Conservation (phyloP, 2,797 vertebrate species). For the Tragelaphus eurycerus region DNA sequence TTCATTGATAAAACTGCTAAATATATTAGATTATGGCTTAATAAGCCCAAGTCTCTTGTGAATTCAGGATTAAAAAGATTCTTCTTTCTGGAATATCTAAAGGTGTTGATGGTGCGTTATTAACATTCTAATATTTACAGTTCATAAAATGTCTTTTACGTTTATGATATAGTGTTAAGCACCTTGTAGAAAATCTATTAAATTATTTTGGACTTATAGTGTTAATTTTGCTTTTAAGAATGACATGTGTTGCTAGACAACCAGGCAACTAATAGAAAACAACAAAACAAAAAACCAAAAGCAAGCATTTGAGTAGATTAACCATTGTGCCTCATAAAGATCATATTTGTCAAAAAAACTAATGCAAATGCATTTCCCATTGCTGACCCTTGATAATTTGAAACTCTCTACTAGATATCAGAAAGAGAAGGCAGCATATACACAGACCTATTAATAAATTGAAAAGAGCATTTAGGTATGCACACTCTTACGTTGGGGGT, state of each 20-base stretch:
- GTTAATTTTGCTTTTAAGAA: not conserved
- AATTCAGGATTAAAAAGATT: not conserved
- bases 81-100: not conserved
- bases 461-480: not conserved
- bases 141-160: not conserved
- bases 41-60: not conserved
- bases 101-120: not conserved
- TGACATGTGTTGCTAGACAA: not conserved
- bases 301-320: not conserved
- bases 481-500: not conserved
- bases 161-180: not conserved
- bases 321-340: not conserved
- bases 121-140: not conserved
- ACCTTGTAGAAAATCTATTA: not conserved
- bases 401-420: not conserved
- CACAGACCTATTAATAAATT: not conserved
- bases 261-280: not conserved
- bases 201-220: slow-evolving; percentile 17
- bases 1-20: slow-evolving; percentile 28
- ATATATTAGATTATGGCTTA: not conserved
- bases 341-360: not conserved
- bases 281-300: not conserved
- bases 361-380: not conserved
- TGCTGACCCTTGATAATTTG: not conserved
- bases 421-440: not conserved